Evolutionary conservation across 37 sponge, comb jelly and placozoan species (phyloP), one percentile per base, ranked within the genome.

Genomic region (Oscarella lobularis): DNA sequence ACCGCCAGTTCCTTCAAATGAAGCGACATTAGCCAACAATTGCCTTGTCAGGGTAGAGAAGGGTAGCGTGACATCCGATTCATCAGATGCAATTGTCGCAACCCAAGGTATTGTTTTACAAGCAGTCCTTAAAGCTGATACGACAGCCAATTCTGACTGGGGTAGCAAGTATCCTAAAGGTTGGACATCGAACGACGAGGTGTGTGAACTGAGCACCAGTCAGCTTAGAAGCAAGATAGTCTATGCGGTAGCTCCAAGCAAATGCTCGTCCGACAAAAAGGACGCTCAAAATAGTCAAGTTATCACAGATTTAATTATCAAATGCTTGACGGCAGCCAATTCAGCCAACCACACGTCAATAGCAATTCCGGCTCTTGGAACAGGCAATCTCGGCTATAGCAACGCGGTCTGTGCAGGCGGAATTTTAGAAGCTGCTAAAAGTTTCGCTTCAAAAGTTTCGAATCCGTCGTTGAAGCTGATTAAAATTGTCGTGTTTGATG

Each of bases 361-460:
- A 9, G 9, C 60, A 20, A 48, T 48, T 20, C 60, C 60, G 9
- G 20, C 60, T 27, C 9, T 48, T 27, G 60, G 60, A 48, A 48
- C 60, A 48, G 60, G 60, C 14, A 48, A 48, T 9, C 60, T 48
- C 9, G 60, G 60, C 20, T 48, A 48, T 48, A 48, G 60, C 60
- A 48, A 48, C 20, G 60, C 20, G 9, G 60, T 48, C 60, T 27
- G 60, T 48, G 60, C 60, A 48, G 60, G 60, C 9, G 60, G 14
- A 9, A 9, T 48, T 9, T 9, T 20, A 48, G 20, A 48, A 20
- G 60, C 60, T 20, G 20, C 20, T 20, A 48, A 48, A 27, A 20
- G 14, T 48, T 48, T 48, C 60, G 9, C 60, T 48, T 48, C 60
- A 48, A 48, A 48, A 48, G 60, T 48, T n/a, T n/a, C n/a, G n/a